Conservation (phyloP, 2,888 invertebrate species). For the Trilocha varians region DNA sequence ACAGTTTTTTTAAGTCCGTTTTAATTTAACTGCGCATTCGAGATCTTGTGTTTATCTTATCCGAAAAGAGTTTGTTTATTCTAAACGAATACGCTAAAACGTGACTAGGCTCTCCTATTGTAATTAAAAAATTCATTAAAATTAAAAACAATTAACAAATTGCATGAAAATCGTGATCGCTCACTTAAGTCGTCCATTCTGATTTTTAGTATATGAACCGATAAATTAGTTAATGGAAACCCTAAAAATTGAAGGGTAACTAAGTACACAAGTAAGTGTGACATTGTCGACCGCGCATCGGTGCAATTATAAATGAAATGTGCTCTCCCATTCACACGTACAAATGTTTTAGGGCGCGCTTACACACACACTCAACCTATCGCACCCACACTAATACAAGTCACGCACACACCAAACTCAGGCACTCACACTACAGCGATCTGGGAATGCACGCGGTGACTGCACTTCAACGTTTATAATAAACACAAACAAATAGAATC, state of each 20-base stretch:
- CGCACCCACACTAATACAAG: conserved; percentile 42
- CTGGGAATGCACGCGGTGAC: conserved; percentile 71
- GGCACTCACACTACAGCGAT: conserved; percentile 45
- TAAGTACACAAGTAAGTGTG: conserved; percentile 52
- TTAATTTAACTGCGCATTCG: not conserved
- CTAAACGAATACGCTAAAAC: conserved; percentile 66
- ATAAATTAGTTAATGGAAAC: conserved; percentile 16
- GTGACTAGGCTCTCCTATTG: conserved; percentile 63
- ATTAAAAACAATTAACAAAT: conserved; percentile 44
- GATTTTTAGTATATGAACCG: not conserved
- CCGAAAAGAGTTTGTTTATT: conserved; percentile 71
- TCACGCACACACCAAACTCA: conserved; percentile 35
- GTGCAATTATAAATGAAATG: conserved; percentile 73
- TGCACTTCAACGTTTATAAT: conserved; percentile 70
- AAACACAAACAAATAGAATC: conserved; percentile 72
- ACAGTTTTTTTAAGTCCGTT: not conserved
- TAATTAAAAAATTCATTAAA: conserved; percentile 57
- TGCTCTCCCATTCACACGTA: conserved; percentile 72
- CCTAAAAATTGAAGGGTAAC: conserved; percentile 43
- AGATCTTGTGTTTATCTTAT: conserved; percentile 58
- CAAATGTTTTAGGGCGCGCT: conserved; percentile 62
- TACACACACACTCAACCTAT: conserved; percentile 36
- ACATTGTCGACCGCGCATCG: conserved; percentile 66
- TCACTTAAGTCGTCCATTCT: too few species aligned
- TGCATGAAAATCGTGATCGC: too few species aligned